Evolutionary conservation across 2,888 invertebrate genomes (phyloP).

Genomic region (Amphipoea lucens): DNA sequence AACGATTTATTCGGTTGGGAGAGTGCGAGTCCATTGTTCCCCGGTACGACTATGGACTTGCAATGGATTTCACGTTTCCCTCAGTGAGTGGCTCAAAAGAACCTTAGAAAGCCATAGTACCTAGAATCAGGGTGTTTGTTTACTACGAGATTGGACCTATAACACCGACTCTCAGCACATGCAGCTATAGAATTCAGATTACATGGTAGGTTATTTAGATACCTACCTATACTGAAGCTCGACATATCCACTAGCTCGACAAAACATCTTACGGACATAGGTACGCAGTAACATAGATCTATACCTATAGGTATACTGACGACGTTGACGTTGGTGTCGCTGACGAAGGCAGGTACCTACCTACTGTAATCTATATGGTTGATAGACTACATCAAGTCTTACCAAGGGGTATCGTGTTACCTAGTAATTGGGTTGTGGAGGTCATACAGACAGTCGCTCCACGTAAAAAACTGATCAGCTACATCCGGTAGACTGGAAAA

Average conservation of each 20-base stretch:
- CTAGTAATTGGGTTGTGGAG: too few relatives aligned
- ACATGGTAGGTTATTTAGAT: not conserved
- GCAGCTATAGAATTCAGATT: too few relatives aligned
- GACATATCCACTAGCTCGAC: too few relatives aligned
- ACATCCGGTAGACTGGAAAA: not conserved
- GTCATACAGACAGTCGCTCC: too few relatives aligned
- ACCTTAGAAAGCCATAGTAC: not conserved
- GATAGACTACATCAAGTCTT: not conserved
- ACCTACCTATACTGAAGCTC: not conserved
- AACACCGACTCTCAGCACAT: too few relatives aligned
- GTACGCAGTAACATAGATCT: not conserved
- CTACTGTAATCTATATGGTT: too few relatives aligned
- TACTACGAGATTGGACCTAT: not conserved
- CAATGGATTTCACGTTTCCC: not conserved
- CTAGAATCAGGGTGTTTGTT: not conserved
- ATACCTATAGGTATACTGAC: not conserved
- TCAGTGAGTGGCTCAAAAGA: not conserved
- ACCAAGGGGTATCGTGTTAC: too few relatives aligned
- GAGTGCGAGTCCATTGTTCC: conserved; percentile 49
- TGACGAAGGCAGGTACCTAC: too few relatives aligned
- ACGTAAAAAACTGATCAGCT: not conserved
- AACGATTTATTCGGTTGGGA: conserved; percentile 68
- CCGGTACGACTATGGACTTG: not conserved
- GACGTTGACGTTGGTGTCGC: not conserved
- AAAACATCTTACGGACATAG: not conserved